These are phyloP conservation scores for Callocephalon fimbriatum DNA, from an alignment of 2,113 vertebrate genomes.

Conservation along the genomic window DNA sequence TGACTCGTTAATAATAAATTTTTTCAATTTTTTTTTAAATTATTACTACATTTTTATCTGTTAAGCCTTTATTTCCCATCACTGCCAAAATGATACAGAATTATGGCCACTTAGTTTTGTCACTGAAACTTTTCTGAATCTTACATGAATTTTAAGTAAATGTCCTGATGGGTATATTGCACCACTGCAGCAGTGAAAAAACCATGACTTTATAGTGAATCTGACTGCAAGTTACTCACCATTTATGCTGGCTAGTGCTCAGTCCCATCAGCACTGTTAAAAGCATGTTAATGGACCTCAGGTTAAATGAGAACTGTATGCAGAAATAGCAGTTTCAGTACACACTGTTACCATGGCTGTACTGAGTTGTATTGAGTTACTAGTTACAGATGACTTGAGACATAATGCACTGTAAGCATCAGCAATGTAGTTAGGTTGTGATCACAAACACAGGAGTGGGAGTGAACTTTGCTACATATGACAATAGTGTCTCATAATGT, in stretches of 20 bases:
- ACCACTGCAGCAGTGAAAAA: background rate
- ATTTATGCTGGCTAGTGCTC: background rate
- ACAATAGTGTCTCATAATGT: background rate
- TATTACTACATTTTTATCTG: background rate
- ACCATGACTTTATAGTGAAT: background rate
- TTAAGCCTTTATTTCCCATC: background rate
- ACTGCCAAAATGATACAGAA: background rate
- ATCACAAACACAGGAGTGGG: background rate
- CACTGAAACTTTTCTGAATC: background rate
- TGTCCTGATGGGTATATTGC: background rate
- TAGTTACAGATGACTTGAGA: background rate
- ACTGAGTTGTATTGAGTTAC: background rate
- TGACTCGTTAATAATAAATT: background rate
- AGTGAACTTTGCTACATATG: background rate
- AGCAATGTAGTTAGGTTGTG: background rate
- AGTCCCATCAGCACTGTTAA: background rate
- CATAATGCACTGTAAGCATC: background rate
- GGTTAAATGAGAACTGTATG: background rate
- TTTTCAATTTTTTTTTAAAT: background rate
- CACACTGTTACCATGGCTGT: background rate
- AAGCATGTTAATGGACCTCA: background rate
- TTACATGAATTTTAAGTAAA: background rate
- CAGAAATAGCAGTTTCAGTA: background rate
- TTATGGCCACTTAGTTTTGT: background rate
- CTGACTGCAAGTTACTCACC: background rate